Percentiles rank a stretch among this genome's conserved stretches.
phyloP scores from a whole-genome alignment of 2,888 invertebrate genomes.

The Eledone cirrhosa region DNA sequence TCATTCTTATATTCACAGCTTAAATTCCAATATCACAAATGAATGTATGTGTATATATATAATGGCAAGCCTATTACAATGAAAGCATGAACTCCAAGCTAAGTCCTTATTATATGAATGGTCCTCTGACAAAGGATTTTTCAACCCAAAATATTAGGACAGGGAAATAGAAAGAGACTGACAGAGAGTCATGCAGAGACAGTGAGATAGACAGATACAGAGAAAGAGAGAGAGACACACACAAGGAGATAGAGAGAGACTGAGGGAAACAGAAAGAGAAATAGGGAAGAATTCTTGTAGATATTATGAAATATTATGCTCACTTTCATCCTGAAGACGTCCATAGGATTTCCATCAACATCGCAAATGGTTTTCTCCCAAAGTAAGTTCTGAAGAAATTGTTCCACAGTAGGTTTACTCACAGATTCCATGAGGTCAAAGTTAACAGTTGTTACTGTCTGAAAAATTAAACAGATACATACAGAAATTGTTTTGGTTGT shows the following conservation, averaged over 20 bases:
- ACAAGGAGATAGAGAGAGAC: neutral
- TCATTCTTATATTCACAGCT: too few species aligned
- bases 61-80: too few species aligned
- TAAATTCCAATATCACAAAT: too few species aligned
- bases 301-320: neutral
- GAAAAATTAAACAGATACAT: conserved; percentile 31
- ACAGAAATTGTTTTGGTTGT: too few species aligned
- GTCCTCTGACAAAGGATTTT: too few species aligned
- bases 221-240: neutral
- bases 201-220: too few species aligned
- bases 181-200: too few species aligned
- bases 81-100: too few species aligned
- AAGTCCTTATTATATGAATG: too few species aligned
- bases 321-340: conserved; percentile 62
- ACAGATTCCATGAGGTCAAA: conserved; percentile 51
- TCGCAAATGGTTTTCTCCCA: conserved; percentile 61
- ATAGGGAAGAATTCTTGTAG: neutral
- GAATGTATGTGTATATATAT: too few species aligned
- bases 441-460: conserved; percentile 60
- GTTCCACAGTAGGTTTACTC: conserved; percentile 49
- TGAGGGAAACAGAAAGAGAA: neutral
- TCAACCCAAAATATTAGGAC: too few species aligned
- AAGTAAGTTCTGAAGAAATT: conserved; percentile 58
- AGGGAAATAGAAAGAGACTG: too few species aligned
- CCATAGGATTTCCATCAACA: conserved; percentile 45